Percentiles rank a stretch among this genome's conserved stretches.
phyloP scores from a whole-genome alignment of 2,888 invertebrate species.

The Ornithoptera alexandrae region DNA sequence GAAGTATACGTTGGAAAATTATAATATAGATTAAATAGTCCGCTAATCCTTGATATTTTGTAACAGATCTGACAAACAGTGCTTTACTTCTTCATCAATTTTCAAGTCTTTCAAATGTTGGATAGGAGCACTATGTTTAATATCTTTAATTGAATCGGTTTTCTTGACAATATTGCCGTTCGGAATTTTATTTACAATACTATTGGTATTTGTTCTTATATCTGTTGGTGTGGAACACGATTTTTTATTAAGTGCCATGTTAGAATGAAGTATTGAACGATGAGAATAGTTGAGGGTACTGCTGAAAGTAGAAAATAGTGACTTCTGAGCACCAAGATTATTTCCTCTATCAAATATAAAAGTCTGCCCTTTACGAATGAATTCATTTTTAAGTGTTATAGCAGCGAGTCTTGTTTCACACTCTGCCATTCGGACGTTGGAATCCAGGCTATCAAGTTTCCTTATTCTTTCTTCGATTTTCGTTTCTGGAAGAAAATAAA shows the following conservation, averaged over 20 bases:
- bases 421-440: not conserved
- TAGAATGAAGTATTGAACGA: not conserved
- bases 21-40: not conserved
- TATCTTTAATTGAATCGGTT: constrained; percentile 2
- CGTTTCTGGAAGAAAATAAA: constrained; percentile 14
- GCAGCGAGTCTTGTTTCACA: constrained; percentile 3
- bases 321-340: not conserved
- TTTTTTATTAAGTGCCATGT: constrained; percentile 11
- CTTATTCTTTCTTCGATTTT: constrained; percentile 21
- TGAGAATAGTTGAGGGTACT: not conserved
- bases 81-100: constrained; percentile 26
- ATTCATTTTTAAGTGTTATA: constrained; percentile 2
- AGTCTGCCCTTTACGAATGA: constrained; percentile 15
- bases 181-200: not conserved
- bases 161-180: constrained; percentile 1
- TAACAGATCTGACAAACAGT: constrained; percentile 30
- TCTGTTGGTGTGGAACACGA: not conserved
- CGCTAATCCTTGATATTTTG: constrained; percentile 21
- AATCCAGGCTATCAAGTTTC: constrained; percentile 17
- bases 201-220: not conserved
- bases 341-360: constrained; percentile 18
- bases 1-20: not conserved
- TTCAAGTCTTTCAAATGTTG: constrained; percentile 2
- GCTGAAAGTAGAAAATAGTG: constrained; percentile 2
- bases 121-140: constrained; percentile 3